Base-by-base conservation (phyloP, 1,140 invertebrate genomes). In the Drosophila bipectinata region DNA sequence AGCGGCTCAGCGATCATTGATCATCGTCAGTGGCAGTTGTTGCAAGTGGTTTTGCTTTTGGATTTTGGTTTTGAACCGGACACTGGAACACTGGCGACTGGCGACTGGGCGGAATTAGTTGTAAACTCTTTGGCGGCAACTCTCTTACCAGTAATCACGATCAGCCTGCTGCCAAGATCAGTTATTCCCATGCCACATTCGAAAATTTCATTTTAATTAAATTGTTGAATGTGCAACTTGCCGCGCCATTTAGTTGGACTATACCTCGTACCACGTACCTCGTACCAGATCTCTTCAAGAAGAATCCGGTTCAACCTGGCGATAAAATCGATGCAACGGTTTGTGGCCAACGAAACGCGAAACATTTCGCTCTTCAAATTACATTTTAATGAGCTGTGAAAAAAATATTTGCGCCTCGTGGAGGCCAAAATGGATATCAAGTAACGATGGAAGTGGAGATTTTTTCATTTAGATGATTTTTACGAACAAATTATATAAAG, bases 351-450 rank as follows among this genome's bases (percentile, higher is more conserved):
- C 14, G 59, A 67, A 72, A 61, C 75, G 56, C 77, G 75, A 68
- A 78, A 72, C 83, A 76, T 82, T 82, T 79, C 55, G 68, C 79
- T 75, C 64, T 78, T 88, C 72, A 88, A 88, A 88, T 88, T 88
- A 88, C 83, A 88, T 79, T 88, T 88, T 88, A 88, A 88, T 88
- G 83, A 88, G 83, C 83, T 88, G 83, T 88, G 71, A 88, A 88
- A 77, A 34, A 78, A 88, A 88, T 88, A 79, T 88, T 88, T 88
- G 83, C 53, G 73, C 54, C 83, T 67, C 57, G 48, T 34, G 12
- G 26, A 28, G 21, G 39, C 12, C 39, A 41, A 41, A 41, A 14
- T 15, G 44, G 7, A 8, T 53, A 53, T 52, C 18, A 4, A 18
- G 26, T 24, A 24, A 8, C 49, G 62, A 34, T 68, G 6, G 26